Base-by-base conservation (phyloP, 2,113 vertebrate species). In the Oncorhynchus clarkii region DNA sequence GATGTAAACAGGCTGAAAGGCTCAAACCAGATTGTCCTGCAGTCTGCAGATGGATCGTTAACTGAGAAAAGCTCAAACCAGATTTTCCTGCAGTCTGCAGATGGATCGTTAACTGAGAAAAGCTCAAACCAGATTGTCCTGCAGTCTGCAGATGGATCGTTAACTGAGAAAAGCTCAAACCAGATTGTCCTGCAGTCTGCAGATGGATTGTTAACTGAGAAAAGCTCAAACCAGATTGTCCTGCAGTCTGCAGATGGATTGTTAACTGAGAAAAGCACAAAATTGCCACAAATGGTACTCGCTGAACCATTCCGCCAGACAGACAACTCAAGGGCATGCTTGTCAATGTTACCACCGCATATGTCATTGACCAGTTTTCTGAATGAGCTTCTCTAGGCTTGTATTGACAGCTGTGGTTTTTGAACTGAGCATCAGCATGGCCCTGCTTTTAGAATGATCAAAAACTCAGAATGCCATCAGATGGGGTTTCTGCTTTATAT, bases 351-450 rank as follows among this genome's bases (percentile, higher is more conserved):
- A 20, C 59, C 22, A 48, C 45, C 3, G 18, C 14, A 20, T 62
- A 72, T 48, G 69, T 57, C 68, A 71, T 72, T 72, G 73, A 67
- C 48, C 5, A n/a, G 39, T 48, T 75, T 75, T 27, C 67, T 64
- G 68, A 65, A 65, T 67, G 51, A 12, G 48, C 39, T 45, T 45
- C 39, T 2, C 39, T 45, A 45, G 39, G 2, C 39, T 45, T 45
- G 39, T 45, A 45, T 11, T 45, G 39, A 45, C 39, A 45, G 39
- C 65, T 67, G 65, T 67, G 27, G 27, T 31, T 27, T 67, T 27
- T 11, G 2, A 67, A 67, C 16, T 16, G 65, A 16, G 65, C 65
- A 29, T 29, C 6, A 27, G 65, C 65, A 24, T 1, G 26, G 24
- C 65, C 16, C 9, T 39, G 67, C 67, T 29, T 68, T 20, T 14